These are phyloP conservation scores for Drosophila sechellia DNA, from an alignment of 1,140 invertebrate genomes.

Conservation along the genomic window DNA sequence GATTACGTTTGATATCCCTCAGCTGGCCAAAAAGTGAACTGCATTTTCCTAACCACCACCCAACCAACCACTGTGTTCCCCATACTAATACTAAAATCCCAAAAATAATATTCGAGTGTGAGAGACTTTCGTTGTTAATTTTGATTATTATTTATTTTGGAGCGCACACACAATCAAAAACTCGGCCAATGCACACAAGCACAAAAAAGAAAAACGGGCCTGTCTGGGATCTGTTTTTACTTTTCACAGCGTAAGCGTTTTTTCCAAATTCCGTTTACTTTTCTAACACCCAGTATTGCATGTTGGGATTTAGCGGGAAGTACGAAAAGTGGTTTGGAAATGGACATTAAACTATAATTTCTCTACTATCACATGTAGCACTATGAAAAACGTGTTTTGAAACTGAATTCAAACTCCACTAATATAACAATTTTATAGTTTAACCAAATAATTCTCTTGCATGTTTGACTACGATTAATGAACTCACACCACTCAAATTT, in stretches of 20 bases:
- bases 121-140: slow-evolving; percentile 39
- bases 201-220: slow-evolving; percentile 51
- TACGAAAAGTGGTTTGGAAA: slow-evolving; percentile 3
- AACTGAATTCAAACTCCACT: neutral
- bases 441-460: slow-evolving; percentile 15
- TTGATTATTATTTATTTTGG: slow-evolving; percentile 46
- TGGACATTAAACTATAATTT: neutral
- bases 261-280: slow-evolving; percentile 64
- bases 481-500: slow-evolving; percentile 19
- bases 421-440: neutral
- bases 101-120: slow-evolving; percentile 10
- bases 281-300: slow-evolving; percentile 26
- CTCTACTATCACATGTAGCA: neutral
- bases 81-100: slow-evolving; percentile 41
- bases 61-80: slow-evolving; percentile 45
- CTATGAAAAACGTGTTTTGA: neutral
- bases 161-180: slow-evolving; percentile 65
- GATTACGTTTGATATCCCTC: slow-evolving; percentile 20
- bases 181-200: slow-evolving; percentile 47
- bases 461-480: slow-evolving; percentile 28
- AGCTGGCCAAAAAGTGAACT: slow-evolving; percentile 1
- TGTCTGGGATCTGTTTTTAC: slow-evolving; percentile 77
- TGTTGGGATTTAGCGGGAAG: slow-evolving; percentile 16
- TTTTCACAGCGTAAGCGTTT: slow-evolving; percentile 76
- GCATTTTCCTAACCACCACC: slow-evolving; percentile 23